Evolutionary conservation across 2,888 invertebrate genomes (phyloP), one percentile per base, ranked within the genome.

Genomic region (Folsomia manolachei): DNA sequence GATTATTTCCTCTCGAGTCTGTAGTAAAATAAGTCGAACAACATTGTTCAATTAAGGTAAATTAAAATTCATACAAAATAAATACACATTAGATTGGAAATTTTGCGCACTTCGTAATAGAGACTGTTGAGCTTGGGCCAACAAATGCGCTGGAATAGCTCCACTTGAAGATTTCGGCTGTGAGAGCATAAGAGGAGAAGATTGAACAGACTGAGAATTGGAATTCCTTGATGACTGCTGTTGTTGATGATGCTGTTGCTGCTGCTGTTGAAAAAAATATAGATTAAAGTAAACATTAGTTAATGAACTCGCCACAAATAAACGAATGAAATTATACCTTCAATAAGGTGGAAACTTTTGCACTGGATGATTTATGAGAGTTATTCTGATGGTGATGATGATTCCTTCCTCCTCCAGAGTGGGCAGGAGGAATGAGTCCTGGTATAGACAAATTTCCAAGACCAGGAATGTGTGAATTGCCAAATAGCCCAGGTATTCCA

Each of bases 101-200:
- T n/a, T 66, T 66, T 53, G n/a, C 81, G 82, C 82, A 78, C 83
- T 83, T 77, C 85, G 82, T 18, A 85, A 84, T 80, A 85, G 83
- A 67, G 86, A 85, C 76, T 86, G 86, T 72, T 86, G 86, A 4
- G 86, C 84, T 83, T 86, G 83, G 21, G 67, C 67, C 23, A 86
- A 83, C 25, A 78, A 84, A 85, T 85, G 77, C 84, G 85, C 52
- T 84, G 84, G 72, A 84, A 85, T 83, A 85, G 84, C 66, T 2
- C 84, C 85, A 27, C 85, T 83, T 71, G 84, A 82, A 26, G 84
- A 83, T 60, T 85, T 66, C 39, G 86, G 85, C 2, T 87, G 87
- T 27, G 88, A 86, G 82, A 86, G 83, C 78, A 86, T 83, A 75
- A 87, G 85, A 62, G 87, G 84, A 1, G 88, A 87, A 70, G 86